Evolutionary conservation across 2,797 vertebrate genomes (phyloP).

Genomic region (Eulemur albifrons): DNA sequence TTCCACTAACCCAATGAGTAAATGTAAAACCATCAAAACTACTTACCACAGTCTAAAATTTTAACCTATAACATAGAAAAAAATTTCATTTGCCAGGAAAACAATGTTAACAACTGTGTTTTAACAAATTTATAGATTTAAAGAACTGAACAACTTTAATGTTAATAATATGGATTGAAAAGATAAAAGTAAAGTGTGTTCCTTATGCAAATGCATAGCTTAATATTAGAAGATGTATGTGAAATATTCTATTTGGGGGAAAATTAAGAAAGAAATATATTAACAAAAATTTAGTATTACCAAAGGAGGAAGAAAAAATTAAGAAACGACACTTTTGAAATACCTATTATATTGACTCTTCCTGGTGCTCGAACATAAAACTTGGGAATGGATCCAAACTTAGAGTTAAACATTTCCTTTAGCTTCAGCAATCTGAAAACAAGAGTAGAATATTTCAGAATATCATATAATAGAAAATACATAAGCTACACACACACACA

Average conservation of each 20-base stretch:
- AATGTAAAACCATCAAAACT: conserved; percentile 44
- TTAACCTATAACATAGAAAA: not conserved
- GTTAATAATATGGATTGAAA: not conserved
- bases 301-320: not conserved
- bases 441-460: conserved; percentile 66
- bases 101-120: not conserved
- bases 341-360: conserved; percentile 98
- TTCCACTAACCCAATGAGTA: not conserved
- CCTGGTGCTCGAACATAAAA: conserved; percentile 97
- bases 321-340: conserved; percentile 55
- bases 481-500: not conserved
- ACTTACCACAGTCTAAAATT: not conserved
- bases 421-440: conserved; percentile 91
- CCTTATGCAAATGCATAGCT: not conserved
- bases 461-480: not conserved
- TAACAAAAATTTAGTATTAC: not conserved
- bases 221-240: not conserved
- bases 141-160: not conserved
- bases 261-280: not conserved
- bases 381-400: conserved; percentile 90
- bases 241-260: not conserved
- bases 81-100: not conserved
- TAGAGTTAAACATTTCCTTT: conserved; percentile 90
- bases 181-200: not conserved
- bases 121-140: conserved; percentile 1